Conservation (phyloP, 1,140 invertebrate genomes). For the Musca domestica region DNA sequence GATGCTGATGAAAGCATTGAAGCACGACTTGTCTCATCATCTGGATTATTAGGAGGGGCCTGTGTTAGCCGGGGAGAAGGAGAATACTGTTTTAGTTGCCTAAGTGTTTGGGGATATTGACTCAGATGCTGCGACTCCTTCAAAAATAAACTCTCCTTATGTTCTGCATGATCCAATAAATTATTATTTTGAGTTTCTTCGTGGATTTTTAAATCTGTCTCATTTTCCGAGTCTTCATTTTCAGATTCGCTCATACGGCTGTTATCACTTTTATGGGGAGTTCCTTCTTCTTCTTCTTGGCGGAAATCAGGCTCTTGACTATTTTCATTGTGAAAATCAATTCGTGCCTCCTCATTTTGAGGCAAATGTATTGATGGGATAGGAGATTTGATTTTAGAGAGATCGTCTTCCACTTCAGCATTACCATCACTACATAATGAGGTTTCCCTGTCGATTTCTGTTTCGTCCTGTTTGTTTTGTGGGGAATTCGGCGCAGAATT, state of each 20-base stretch:
- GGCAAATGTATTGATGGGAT: background rate
- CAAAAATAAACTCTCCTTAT: background rate
- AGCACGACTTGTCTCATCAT: slow-evolving; percentile 23
- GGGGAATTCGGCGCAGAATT: background rate
- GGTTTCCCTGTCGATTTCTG: background rate
- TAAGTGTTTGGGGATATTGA: too few relatives aligned
- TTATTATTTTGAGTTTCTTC: background rate
- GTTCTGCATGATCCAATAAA: background rate
- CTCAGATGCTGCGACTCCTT: too few relatives aligned
- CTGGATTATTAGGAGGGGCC: background rate
- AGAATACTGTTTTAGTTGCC: too few relatives aligned
- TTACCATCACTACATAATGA: too few relatives aligned
- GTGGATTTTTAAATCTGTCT: slow-evolving; percentile 3
- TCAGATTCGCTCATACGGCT: too few relatives aligned
- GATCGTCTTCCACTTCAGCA: too few relatives aligned
- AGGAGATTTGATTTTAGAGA: too few relatives aligned
- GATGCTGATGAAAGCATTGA: slow-evolving; percentile 18
- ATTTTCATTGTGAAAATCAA: background rate
- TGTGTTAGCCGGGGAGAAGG: too few relatives aligned
- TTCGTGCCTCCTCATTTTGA: background rate
- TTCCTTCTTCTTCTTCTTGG: background rate
- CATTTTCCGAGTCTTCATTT: background rate
- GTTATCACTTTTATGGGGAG: background rate
- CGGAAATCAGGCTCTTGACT: background rate
- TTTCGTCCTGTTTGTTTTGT: background rate